A percentile compares a stretch with the other conserved stretches of the same genome.
phyloP scores from a whole-genome alignment of 2,797 vertebrate species.

The Chloroceryle inda region DNA sequence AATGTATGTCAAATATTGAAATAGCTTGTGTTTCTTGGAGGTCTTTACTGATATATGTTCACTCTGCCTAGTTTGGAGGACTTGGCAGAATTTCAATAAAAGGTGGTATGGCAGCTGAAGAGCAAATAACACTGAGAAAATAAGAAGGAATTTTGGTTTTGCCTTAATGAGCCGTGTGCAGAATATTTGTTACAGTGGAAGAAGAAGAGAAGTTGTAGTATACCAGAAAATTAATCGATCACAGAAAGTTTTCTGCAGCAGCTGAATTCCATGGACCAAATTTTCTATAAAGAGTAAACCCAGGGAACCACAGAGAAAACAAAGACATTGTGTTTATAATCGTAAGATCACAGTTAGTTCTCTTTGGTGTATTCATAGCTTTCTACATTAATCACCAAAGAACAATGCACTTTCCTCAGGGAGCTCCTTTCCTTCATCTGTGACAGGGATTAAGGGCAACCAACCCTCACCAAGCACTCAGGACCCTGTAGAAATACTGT shows the following conservation, averaged over 20 bases:
- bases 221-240: neutral
- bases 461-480: neutral
- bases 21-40: neutral
- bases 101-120: neutral
- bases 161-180: neutral
- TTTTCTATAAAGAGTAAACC: neutral
- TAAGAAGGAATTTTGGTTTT: neutral
- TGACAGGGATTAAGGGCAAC: neutral
- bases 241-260: neutral
- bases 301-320: neutral
- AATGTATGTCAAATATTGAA: neutral
- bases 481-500: neutral
- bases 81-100: neutral
- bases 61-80: neutral
- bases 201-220: neutral
- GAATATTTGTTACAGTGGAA: neutral
- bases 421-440: neutral
- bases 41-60: neutral
- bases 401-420: neutral
- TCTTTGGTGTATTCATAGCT: neutral
- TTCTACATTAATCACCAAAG: neutral
- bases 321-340: neutral
- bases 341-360: neutral
- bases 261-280: neutral
- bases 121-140: neutral